Base-by-base conservation (phyloP, 2,888 invertebrate genomes). In the Calephelis perditalis region DNA sequence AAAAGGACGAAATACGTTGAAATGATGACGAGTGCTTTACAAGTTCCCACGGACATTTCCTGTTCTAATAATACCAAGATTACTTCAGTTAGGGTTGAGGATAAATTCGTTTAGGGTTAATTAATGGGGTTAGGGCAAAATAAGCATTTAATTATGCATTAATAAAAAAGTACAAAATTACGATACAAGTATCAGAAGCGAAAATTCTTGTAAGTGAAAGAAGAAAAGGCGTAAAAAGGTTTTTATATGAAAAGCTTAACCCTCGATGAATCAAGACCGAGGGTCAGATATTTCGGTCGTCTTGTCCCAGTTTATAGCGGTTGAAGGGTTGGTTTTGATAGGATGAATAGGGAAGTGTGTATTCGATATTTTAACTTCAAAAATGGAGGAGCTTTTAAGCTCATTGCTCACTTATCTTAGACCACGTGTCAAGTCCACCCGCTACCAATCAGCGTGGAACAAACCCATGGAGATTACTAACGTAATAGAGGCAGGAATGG, bases 161-260 rank as follows among this genome's bases (percentile, higher is more conserved):
- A 8, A 47, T 46, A 26, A 43, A 15, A 63, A 65, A 62, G 1
- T 26, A 26, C 3, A 56, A 64, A 63, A 62, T 59, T 52, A 12
- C 54, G 63, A 64, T 65, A 65, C 65, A 65, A 64, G 60, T 56
- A 64, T 62, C 58, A 52, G 68, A 69, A 70, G 68, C 69, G 69
- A 59, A 64, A 68, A 68, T 66, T 67, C 68, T 67, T 69, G 70
- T 70, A 65, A 65, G 63, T 61, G 60, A 63, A 68, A 67, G 66
- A 63, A 65, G 65, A 63, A 66, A 67, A 71, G 72, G 70, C 72
- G 76, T 73, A 72, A 74, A 78, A 76, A 74, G 64, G 64, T 66
- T 76, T 78, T 79, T 82, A 78, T 82, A 75, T 73, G 74, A 73
- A 77, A 74, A 76, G 80, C 78, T 83, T 78, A 83, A 78, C 79